Conservation (phyloP, 1,140 invertebrate species). For the Dolichoris vasculosae region DNA sequence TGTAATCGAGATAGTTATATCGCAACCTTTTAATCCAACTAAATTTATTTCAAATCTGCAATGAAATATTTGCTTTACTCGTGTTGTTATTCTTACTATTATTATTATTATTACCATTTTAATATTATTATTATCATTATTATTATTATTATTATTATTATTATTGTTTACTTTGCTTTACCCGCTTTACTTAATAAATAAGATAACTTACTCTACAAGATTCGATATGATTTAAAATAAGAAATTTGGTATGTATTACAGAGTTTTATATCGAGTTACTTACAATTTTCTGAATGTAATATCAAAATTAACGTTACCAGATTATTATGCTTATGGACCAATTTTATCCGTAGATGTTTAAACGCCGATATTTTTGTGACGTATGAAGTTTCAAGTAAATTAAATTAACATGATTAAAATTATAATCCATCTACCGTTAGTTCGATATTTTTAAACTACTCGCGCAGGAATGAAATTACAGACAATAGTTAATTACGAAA, state of each 20-base stretch:
- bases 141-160: too few species aligned
- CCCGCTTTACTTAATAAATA: background rate
- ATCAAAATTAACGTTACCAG: background rate
- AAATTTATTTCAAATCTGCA: background rate
- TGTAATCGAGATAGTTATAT: background rate
- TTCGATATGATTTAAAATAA: background rate
- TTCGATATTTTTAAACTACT: background rate
- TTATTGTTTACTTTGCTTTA: too few species aligned
- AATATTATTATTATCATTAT: too few species aligned
- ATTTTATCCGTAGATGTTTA: background rate
- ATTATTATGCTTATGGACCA: background rate
- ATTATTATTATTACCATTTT: too few species aligned
- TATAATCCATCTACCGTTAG: background rate
- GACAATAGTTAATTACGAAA: background rate
- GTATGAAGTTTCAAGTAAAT: background rate
- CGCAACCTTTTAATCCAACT: too few species aligned
- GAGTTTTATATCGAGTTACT: background rate
- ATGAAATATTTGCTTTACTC: too few species aligned
- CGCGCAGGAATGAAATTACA: background rate
- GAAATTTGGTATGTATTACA: background rate
- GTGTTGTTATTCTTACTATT: too few species aligned
- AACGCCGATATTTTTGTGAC: background rate
- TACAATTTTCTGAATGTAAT: constrained; percentile 12
- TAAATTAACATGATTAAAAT: constrained; percentile 12
- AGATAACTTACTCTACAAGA: background rate